phyloP scores from a whole-genome alignment of 2,113 vertebrate genomes.

The Sapayoa aenigma region DNA sequence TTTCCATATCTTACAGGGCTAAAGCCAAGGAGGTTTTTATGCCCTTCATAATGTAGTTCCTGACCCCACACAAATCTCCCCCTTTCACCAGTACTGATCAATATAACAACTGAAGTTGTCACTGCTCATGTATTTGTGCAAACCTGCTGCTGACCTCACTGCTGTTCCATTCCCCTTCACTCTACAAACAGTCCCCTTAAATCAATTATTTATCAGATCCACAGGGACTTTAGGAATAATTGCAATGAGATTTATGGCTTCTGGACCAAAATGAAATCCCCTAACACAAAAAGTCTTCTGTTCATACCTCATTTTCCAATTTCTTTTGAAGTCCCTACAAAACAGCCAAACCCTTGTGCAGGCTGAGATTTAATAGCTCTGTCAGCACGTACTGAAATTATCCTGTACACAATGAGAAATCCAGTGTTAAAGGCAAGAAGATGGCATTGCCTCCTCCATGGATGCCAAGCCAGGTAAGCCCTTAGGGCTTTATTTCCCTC shows the following conservation, averaged over 20 bases:
- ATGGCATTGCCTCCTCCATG: neutral
- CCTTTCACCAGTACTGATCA: slow-evolving; percentile 15
- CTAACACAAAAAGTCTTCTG: slow-evolving; percentile 9
- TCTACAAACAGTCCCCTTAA: neutral
- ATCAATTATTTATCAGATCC: slow-evolving; percentile 38
- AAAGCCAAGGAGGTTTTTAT: slow-evolving; percentile 32
- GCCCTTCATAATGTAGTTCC: slow-evolving; percentile 2
- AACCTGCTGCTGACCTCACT: neutral
- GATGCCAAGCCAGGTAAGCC: neutral
- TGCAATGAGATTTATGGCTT: slow-evolving; percentile 9
- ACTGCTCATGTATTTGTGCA: neutral
- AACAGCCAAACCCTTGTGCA: neutral
- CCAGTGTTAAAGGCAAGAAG: neutral
- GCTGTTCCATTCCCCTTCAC: neutral
- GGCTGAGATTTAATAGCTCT: neutral
- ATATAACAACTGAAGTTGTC: slow-evolving; percentile 30
- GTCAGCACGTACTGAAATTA: neutral
- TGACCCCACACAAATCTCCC: slow-evolving; percentile 39
- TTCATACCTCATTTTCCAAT: slow-evolving; percentile 34
- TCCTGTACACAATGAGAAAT: neutral
- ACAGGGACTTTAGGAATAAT: neutral
- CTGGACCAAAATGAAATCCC: neutral
- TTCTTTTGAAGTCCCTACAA: neutral
- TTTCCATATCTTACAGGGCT: slow-evolving; percentile 7
- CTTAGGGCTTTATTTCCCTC: neutral